Conservation (phyloP, 2,797 vertebrate species). For the Sparidentex hasta region DNA sequence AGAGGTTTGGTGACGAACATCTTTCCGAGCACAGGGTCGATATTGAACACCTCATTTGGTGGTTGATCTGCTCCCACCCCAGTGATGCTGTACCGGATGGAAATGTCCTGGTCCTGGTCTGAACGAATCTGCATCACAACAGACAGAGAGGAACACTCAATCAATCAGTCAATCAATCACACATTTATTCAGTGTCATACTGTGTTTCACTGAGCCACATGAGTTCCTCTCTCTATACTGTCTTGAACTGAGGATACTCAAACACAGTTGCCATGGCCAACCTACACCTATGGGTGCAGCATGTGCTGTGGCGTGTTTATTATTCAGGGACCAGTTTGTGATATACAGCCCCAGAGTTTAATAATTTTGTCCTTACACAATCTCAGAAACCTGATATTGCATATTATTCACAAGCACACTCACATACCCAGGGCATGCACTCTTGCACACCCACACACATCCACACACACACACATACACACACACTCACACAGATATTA, state of each 20-base stretch:
- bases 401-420: constrained; percentile 31
- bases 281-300: constrained; percentile 6
- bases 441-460: neutral
- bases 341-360: constrained; percentile 38
- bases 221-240: neutral
- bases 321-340: constrained; percentile 53
- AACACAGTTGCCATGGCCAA: constrained; percentile 9
- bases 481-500: constrained; percentile 35
- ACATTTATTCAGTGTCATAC: neutral
- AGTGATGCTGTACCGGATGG: constrained; percentile 96
- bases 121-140: constrained; percentile 91
- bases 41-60: constrained; percentile 96
- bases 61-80: constrained; percentile 97
- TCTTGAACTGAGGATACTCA: constrained; percentile 4
- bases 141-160: constrained; percentile 37
- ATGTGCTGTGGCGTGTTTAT: constrained; percentile 33
- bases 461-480: constrained; percentile 30
- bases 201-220: neutral
- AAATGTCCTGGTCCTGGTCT: constrained; percentile 95
- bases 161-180: constrained; percentile 14
- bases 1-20: constrained; percentile 97
- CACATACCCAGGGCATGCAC: too few relatives aligned
- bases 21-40: constrained; percentile 93
- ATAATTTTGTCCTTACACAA: constrained; percentile 48
- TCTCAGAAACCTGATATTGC: constrained; percentile 46